phyloP scores from a whole-genome alignment of 2,797 vertebrate species.

The Amphiprion clarkii region DNA sequence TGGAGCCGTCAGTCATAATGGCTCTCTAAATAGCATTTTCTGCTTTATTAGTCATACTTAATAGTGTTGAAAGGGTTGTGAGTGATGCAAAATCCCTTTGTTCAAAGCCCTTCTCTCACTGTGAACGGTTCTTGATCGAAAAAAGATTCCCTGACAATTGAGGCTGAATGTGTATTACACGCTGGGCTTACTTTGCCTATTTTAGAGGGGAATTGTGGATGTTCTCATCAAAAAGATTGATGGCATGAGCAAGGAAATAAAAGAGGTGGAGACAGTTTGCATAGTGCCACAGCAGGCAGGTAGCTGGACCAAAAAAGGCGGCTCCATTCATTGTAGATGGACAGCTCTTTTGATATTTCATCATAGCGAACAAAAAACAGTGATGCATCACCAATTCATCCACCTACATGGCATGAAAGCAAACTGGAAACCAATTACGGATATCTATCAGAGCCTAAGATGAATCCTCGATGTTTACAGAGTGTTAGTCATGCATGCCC shows the following conservation, averaged over 20 bases:
- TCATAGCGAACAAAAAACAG: conserved; percentile 50
- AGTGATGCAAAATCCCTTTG: conserved; percentile 82
- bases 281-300: conserved; percentile 59
- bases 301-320: conserved; percentile 62
- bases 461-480: conserved; percentile 54
- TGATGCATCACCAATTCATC: conserved; percentile 52
- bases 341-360: conserved; percentile 65
- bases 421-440: conserved; percentile 70
- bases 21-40: conserved; percentile 86
- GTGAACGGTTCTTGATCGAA: conserved; percentile 74
- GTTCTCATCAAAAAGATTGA: conserved; percentile 78
- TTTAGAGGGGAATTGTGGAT: conserved; percentile 71
- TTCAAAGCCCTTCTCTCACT: conserved; percentile 73
- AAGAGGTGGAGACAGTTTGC: conserved; percentile 64
- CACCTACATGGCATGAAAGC: conserved; percentile 44
- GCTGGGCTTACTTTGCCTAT: conserved; percentile 79
- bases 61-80: conserved; percentile 81
- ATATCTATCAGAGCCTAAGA: conserved; percentile 66
- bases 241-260: conserved; percentile 65
- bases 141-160: conserved; percentile 81
- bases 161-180: conserved; percentile 80
- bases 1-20: conserved; percentile 84
- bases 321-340: conserved; percentile 66
- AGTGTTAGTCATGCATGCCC: conserved; percentile 39
- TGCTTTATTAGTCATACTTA: conserved; percentile 89